phyloP scores from a whole-genome alignment of 2,797 vertebrate genomes.

The Strix occidentalis region DNA sequence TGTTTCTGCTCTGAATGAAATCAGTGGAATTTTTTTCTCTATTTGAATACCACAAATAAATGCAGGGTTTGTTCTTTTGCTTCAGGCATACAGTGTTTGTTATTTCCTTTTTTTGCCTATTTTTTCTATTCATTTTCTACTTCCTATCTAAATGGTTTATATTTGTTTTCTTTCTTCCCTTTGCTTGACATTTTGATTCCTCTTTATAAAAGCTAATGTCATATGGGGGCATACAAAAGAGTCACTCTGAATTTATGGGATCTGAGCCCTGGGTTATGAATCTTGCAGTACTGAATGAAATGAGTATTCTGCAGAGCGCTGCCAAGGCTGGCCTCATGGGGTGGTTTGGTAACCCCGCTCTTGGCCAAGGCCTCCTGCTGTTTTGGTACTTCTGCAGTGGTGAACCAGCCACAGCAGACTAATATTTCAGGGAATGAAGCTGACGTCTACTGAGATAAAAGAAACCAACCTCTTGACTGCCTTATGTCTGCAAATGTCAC shows the following conservation, averaged over 20 bases:
- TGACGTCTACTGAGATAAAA: not conserved
- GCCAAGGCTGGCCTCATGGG: fast-evolving
- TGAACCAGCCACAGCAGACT: not conserved
- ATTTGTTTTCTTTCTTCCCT: not conserved
- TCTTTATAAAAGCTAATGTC: not conserved
- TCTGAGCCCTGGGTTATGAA: not conserved
- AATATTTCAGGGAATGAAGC: not conserved
- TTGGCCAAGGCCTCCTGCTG: not conserved
- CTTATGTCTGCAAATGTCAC: not conserved
- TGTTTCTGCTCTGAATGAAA: not conserved
- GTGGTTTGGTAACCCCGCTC: not conserved
- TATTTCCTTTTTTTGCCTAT: not conserved
- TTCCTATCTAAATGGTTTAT: not conserved
- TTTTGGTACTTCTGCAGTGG: not conserved
- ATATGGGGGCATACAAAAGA: not conserved
- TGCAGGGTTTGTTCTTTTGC: not conserved
- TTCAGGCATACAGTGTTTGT: not conserved
- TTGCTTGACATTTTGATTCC: not conserved
- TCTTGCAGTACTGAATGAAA: not conserved
- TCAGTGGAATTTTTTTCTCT: not conserved
- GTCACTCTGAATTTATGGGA: not conserved
- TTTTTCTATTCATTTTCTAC: not conserved
- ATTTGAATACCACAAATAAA: not conserved
- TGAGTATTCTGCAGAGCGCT: not conserved
- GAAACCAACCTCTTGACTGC: fast-evolving